phyloP scores from a whole-genome alignment of 2,888 invertebrate genomes.

The Rhyacophila evoluta region DNA sequence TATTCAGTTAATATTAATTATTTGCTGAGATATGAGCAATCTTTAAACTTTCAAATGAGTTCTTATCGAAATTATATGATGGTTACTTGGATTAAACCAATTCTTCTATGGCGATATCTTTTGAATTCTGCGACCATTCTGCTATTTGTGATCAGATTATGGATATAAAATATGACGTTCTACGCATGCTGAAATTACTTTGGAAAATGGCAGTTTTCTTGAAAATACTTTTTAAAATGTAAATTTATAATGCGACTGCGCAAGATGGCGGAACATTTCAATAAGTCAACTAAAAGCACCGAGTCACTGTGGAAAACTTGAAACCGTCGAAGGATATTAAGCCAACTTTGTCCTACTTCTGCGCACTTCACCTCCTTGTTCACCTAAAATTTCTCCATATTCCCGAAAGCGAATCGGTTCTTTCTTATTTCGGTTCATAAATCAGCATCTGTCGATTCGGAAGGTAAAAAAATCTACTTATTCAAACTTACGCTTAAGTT shows the following conservation, averaged over 20 bases:
- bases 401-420: background rate
- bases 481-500: background rate
- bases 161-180: no score
- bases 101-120: no score
- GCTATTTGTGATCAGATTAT: no score
- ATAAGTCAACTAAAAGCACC: background rate
- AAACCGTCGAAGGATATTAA: conserved; percentile 4
- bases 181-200: no score
- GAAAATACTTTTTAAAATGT: background rate
- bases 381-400: background rate
- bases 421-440: background rate
- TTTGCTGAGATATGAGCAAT: no score
- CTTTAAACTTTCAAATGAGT: no score
- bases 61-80: no score
- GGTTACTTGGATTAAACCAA: no score
- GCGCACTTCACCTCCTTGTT: background rate
- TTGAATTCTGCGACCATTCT: no score
- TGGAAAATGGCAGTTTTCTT: background rate
- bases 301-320: background rate
- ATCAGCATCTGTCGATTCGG: background rate
- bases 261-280: background rate
- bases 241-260: conserved; percentile 1
- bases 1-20: no score
- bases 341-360: background rate
- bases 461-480: background rate